Conservation (phyloP, 2,113 vertebrate genomes). For the Uria aalge region DNA sequence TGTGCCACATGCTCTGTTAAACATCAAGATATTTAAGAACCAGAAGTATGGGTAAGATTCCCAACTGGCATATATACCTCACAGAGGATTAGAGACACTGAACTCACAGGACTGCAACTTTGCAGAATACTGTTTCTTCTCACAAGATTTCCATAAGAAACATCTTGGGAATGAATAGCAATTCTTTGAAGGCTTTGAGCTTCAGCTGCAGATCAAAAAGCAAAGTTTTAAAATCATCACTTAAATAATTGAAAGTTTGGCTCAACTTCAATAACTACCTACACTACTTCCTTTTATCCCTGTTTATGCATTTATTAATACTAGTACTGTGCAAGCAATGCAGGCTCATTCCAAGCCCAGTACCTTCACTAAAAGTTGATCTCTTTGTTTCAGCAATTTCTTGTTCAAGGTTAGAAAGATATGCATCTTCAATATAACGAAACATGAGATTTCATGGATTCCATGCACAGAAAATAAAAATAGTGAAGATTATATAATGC, state of each 20-base stretch:
- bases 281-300: not conserved
- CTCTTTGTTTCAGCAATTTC: not conserved
- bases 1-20: not conserved
- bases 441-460: not conserved
- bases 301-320: not conserved
- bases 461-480: not conserved
- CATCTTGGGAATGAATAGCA: not conserved
- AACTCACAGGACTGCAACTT: not conserved
- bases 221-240: not conserved
- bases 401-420: not conserved
- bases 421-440: not conserved
- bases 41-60: not conserved
- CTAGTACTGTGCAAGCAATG: not conserved
- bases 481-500: not conserved
- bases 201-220: not conserved
- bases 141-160: not conserved
- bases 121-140: not conserved
- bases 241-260: not conserved
- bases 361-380: not conserved
- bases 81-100: not conserved
- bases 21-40: not conserved
- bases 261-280: not conserved
- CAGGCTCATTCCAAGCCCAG: not conserved
- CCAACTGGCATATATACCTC: accelerated
- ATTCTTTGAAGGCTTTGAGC: not conserved